Evolutionary conservation across 2,888 invertebrate genomes (phyloP).

Genomic region (Diaphora mendica): DNA sequence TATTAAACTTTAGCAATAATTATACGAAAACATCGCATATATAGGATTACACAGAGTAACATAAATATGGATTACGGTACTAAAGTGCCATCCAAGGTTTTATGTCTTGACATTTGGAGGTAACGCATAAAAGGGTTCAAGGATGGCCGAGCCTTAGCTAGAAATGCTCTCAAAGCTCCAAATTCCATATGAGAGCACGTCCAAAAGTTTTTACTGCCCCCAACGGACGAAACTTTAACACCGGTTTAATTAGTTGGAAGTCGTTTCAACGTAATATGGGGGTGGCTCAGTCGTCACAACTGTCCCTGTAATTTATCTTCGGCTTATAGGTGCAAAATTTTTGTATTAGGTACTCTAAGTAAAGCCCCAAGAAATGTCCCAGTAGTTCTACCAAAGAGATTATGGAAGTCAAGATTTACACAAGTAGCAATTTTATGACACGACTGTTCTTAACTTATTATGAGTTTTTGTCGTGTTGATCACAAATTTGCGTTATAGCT

Average conservation of each 20-base stretch:
- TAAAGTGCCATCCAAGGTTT: constrained; percentile 19
- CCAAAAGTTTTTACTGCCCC: constrained; percentile 68
- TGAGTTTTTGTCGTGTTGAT: background rate
- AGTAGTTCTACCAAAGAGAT: background rate
- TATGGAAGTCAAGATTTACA: background rate
- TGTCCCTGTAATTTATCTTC: constrained; percentile 38
- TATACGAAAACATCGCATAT: constrained; percentile 10
- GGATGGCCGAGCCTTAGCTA: constrained; percentile 17
- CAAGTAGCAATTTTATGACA: background rate
- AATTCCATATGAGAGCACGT: constrained; percentile 45
- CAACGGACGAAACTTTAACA: constrained; percentile 63
- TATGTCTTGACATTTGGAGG: constrained; percentile 20
- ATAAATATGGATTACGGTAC: constrained; percentile 27
- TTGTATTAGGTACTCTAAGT: background rate
- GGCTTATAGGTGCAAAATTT: constrained; percentile 19
- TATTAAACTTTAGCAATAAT: constrained; percentile 2
- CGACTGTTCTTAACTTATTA: background rate
- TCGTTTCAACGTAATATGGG: constrained; percentile 60
- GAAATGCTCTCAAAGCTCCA: constrained; percentile 35
- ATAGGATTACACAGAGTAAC: constrained; percentile 6
- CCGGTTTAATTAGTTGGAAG: constrained; percentile 70
- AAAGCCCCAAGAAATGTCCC: background rate
- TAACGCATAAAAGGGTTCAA: constrained; percentile 44
- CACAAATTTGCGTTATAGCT: background rate
- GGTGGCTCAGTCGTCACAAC: constrained; percentile 50